A percentile compares a stretch with the other conserved stretches of the same genome.
Evolutionary conservation across 2,113 vertebrate genomes (phyloP).

Genomic region (Raja brachyura): DNA sequence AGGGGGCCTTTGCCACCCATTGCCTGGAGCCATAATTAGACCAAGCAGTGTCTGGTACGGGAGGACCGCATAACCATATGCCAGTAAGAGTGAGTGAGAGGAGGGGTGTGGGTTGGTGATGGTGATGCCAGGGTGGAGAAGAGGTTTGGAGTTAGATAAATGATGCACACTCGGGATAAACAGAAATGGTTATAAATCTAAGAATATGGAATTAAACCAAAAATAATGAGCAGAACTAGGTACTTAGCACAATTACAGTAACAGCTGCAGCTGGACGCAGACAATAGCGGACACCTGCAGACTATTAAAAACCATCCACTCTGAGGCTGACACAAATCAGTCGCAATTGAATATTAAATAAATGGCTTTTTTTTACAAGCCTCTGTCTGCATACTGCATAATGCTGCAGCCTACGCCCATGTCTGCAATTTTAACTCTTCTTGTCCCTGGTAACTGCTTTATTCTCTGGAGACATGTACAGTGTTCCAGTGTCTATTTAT

Average conservation of each 20-base stretch:
- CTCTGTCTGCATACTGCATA: background rate
- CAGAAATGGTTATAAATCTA: background rate
- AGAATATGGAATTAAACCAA: background rate
- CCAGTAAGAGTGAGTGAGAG: background rate
- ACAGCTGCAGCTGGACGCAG: background rate
- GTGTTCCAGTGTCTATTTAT: background rate
- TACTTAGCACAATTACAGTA: background rate
- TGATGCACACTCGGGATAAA: background rate
- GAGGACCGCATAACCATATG: background rate
- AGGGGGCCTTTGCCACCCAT: background rate
- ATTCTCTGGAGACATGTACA: background rate
- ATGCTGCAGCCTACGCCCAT: background rate
- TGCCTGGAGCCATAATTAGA: background rate
- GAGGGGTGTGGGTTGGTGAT: background rate
- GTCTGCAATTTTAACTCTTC: background rate
- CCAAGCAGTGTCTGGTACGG: background rate
- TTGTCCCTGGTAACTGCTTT: background rate
- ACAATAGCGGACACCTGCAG: constrained; percentile 32
- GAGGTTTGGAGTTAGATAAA: background rate
- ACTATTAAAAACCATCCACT: background rate
- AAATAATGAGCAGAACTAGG: constrained; percentile 17
- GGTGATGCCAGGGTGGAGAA: background rate
- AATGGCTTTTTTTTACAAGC: background rate
- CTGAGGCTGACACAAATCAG: background rate
- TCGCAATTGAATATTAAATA: background rate